These are phyloP conservation scores for Drosophila ogumai DNA, from an alignment of 1,140 invertebrate genomes.

Conservation along the genomic window DNA sequence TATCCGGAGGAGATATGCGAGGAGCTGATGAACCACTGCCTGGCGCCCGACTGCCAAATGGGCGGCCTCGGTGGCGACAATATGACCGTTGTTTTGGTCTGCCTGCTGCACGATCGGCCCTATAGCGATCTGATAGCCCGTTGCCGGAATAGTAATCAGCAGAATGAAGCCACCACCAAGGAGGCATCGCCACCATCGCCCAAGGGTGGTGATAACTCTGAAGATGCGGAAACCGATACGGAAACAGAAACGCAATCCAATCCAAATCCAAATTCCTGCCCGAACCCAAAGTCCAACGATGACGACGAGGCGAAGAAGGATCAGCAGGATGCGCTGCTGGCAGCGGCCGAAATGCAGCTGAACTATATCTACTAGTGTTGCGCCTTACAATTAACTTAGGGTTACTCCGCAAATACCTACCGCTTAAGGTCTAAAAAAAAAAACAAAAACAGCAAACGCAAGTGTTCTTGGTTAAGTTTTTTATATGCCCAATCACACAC, in stretches of 20 bases:
- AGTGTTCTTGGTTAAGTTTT: constrained; percentile 61
- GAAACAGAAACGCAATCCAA: constrained; percentile 39
- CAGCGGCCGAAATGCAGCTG: constrained; percentile 61
- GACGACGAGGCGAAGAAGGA: constrained; percentile 21
- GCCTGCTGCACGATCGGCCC: constrained; percentile 91
- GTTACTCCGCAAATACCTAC: constrained; percentile 48
- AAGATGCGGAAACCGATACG: constrained; percentile 30
- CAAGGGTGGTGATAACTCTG: constrained; percentile 26
- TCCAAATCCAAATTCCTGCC: constrained; percentile 21
- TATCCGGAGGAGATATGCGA: constrained; percentile 98
- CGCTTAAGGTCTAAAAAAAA: constrained; percentile 27
- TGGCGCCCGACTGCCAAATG: constrained; percentile 98
- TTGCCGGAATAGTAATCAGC: constrained; percentile 67
- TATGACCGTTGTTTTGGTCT: constrained; percentile 97
- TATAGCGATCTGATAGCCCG: constrained; percentile 89
- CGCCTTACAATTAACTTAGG: constrained; percentile 65
- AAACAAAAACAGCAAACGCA: constrained; percentile 25
- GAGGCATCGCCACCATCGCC: constrained; percentile 4
- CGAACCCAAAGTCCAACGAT: constrained; percentile 4
- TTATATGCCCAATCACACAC: constrained; percentile 27
- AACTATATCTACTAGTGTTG: constrained; percentile 56
- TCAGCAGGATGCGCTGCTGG: constrained; percentile 66
- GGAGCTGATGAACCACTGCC: constrained; percentile 95
- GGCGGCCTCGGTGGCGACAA: constrained; percentile 99
- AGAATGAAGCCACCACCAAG: constrained; percentile 7